Percentiles rank a stretch among this genome's conserved stretches.
These are phyloP conservation scores for Drosophila hydei DNA, from an alignment of 1,140 invertebrate genomes.

Conservation along the genomic window DNA sequence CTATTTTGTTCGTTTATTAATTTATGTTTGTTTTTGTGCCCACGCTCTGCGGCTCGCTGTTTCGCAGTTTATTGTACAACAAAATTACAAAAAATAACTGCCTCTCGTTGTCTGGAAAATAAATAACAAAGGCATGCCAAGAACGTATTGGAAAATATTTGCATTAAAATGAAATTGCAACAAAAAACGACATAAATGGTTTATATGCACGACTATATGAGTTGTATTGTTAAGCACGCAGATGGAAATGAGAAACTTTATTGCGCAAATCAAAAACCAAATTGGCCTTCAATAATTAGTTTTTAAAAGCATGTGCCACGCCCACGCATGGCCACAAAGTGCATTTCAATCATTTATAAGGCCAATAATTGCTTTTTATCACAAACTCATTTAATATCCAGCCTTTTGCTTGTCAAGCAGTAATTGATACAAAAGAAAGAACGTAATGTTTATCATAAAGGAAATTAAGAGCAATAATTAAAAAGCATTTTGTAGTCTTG, in stretches of 20 bases:
- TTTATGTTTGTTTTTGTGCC: slow-evolving; percentile 44
- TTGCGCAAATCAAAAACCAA: slow-evolving; percentile 35
- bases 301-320: slow-evolving; percentile 38
- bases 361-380: slow-evolving; percentile 63
- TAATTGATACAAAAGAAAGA: slow-evolving; percentile 42
- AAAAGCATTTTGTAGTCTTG: slow-evolving; percentile 65
- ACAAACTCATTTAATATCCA: slow-evolving; percentile 65
- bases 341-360: slow-evolving; percentile 58
- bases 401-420: slow-evolving; percentile 68
- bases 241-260: slow-evolving; percentile 46
- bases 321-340: slow-evolving; percentile 14
- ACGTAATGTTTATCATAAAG: slow-evolving; percentile 43
- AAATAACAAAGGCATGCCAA: slow-evolving; percentile 72
- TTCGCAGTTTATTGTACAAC: slow-evolving; percentile 47
- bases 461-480: slow-evolving; percentile 73
- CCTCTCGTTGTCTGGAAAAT: slow-evolving; percentile 59
- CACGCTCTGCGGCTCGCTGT: slow-evolving; percentile 71
- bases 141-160: slow-evolving; percentile 68
- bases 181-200: slow-evolving; percentile 54
- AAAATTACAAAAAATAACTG: slow-evolving; percentile 51
- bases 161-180: slow-evolving; percentile 69
- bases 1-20: slow-evolving; percentile 25
- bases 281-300: slow-evolving; percentile 42
- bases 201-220: slow-evolving; percentile 46
- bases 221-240: slow-evolving; percentile 60